Evolutionary conservation across 1,140 invertebrate species (phyloP), one percentile per base, ranked within the genome.

Genomic region (Globodera ellingtonae): DNA sequence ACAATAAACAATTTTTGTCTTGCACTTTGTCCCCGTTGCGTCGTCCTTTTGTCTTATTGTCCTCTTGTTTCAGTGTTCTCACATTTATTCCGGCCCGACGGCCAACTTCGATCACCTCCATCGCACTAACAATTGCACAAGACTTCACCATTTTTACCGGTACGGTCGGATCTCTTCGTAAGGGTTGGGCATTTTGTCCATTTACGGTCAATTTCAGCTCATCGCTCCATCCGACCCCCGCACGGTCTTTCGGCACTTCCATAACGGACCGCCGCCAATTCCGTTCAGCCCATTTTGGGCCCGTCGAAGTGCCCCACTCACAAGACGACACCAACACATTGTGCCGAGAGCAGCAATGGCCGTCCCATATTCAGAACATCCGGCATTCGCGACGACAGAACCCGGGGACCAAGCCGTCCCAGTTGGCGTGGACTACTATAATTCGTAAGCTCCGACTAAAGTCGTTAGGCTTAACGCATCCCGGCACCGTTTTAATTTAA

Each of bases 231-330:
- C 56, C 56, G 56, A 18, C 56, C 56, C 56, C 56, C 56, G 18
- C 10, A 3, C 5, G 18, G 6, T 62, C 46, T 24, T 48, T 69
- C 69, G 65, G 21, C n/a, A 50, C 10, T 77, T 77, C 59, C 47
- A 9, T 15, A 72, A 47, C 62, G 52, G 24, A 73, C 46, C 73
- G 13, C 65, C 48, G 46, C 75, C 65, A 69, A n/a, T 67, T 24
- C 75, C 75, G 10, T 67, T 67, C 50, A 77, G 35, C 6, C 48
- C 62, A 62, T 52, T 69, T 44, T 77, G 75, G 75, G 75, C 75
- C 13, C 52, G 75, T 24, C 52, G 75, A 67, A 77, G 75, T 69
- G 75, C 75, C 24, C 75, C 75, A 67, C 69, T 77, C 7, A 44
- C 75, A 46, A 35, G 44, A 77, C 52, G 75, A 46, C 62, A 62